Base-by-base conservation (phyloP, 2,113 vertebrate species). In the Gadus macrocephalus region DNA sequence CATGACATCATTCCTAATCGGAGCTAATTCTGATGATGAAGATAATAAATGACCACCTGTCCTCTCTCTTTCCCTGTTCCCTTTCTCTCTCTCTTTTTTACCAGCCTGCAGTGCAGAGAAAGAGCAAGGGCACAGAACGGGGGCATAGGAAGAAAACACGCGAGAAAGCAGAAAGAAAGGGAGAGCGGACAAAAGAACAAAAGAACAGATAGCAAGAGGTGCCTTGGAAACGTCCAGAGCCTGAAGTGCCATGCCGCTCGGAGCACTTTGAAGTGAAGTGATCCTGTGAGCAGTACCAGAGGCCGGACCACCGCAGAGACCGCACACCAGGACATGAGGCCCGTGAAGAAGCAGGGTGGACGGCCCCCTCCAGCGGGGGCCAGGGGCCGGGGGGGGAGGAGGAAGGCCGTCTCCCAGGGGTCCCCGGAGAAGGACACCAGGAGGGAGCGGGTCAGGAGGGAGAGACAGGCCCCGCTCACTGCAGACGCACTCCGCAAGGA, bases 301-400 rank as follows among this genome's bases (percentile, higher is more conserved):
- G 20, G 55, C 67, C 67, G 28, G 49, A 67, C 25, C 68, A 58
- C 5, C 42, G 15, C 15, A 55, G n/a, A 69, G 58, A 78, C 69
- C 27, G 55, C 53, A 17, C 53, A 76, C 70, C 64, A 81, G 75
- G 84, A 81, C 78, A 96, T 96, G 94, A 95, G 93, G 86, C 90
- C 94, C 11, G 78, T 90, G 81, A 96, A 93, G 87, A 95, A 91
- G 76, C 88, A 74, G 77, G 90, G 85, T 76, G 92, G 84, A 53
- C 86, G 86, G 67, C 90, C 91, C 28, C 91, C 93, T 3, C 90
- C 87, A 11, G 88, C 92, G 69, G 25, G 25, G 25, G 90, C 93
- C 14, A 88, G 94, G 78, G 91, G 91, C 81, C 92, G 94, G 82
- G 92, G 93, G 59, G 87, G 90, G 56, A 85, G 87, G 74, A 93